These are phyloP conservation scores for Drosophila neocordata DNA, from an alignment of 1,140 invertebrate genomes.

Conservation along the genomic window DNA sequence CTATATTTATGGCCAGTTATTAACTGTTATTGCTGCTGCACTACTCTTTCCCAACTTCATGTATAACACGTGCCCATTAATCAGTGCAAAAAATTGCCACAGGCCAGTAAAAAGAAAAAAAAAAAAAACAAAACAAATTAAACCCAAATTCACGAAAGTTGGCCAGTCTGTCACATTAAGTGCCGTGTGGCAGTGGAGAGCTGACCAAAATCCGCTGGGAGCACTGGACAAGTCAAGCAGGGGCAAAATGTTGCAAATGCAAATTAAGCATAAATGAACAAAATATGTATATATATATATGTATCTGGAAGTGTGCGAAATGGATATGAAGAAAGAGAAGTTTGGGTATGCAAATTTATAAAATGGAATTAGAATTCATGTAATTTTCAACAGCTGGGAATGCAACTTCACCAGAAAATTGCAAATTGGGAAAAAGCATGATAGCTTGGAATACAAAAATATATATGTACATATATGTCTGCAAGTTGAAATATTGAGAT, in stretches of 20 bases:
- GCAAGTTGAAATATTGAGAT: too few species aligned
- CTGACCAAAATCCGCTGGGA: conserved; percentile 42
- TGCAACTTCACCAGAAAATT: neutral
- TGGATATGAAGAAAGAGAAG: conserved; percentile 13
- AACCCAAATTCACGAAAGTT: conserved; percentile 38
- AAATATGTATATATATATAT: conserved; percentile 42
- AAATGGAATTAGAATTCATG: conserved; percentile 8
- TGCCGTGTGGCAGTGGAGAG: neutral
- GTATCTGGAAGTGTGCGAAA: conserved; percentile 5
- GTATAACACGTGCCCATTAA: conserved; percentile 66
- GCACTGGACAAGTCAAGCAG: conserved; percentile 44
- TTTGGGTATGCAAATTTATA: neutral
- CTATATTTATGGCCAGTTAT: conserved; percentile 70
- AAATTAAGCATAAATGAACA: conserved; percentile 54
- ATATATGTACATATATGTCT: neutral
- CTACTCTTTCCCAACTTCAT: conserved; percentile 32
- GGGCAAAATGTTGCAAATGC: conserved; percentile 57
- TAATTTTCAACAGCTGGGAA: conserved; percentile 4
- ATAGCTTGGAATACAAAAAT: neutral
- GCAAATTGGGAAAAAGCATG: neutral
- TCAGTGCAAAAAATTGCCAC: conserved; percentile 60
- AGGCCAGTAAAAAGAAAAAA: conserved; percentile 22
- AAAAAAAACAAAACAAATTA: conserved; percentile 42
- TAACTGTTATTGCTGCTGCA: conserved; percentile 41
- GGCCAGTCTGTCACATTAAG: conserved; percentile 57